Evolutionary conservation across 2,113 vertebrate genomes (phyloP), one percentile per base, ranked within the genome.

Genomic region (Mystacornis crossleyi): DNA sequence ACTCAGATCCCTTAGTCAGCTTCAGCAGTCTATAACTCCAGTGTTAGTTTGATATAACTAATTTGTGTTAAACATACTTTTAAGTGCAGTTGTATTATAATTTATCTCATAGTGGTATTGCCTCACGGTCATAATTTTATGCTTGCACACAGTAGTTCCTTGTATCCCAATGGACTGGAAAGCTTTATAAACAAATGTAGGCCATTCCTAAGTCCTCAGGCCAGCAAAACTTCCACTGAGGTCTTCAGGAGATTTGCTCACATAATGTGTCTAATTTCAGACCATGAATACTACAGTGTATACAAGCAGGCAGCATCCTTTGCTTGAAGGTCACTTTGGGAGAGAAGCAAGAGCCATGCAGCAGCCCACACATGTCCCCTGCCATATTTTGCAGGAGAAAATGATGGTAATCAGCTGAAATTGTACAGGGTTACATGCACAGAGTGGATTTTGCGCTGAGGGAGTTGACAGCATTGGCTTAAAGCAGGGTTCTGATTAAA

Each of bases 141-240:
- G n/a, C 71, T 57, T 62, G 54, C 65, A 43, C 2, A 4, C 40
- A 65, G 66, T 40, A 72, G 47, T 54, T 89, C 14, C 74, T 38
- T 55, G 31, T 55, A 87, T 91, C 77, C 55, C 69, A 50, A 5
- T 10, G 50, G 84, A 51, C 33, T 2, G 2, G 34, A 60, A 82
- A 90, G 65, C 78, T 95, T 88, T 62, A 73, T 47, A 94, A 88
- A 88, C 33, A 93, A 62, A 80, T 80, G n/a, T 51, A 88, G 79
- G 58, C 79, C 43, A 74, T 78, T 36, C 40, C 57, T 10, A 65
- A 77, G 38, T 88, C 85, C 71, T 88, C 2, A 0, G 58, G 85
- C 85, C 67, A 86, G 54, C 24, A 55, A 42, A 91, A 80, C 66
- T 77, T 93, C 67, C 55, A 55, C 51, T 51, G 79, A 70, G 62